Conservation (phyloP, 2,888 invertebrate species). For the Scaptomyza tumidula region DNA sequence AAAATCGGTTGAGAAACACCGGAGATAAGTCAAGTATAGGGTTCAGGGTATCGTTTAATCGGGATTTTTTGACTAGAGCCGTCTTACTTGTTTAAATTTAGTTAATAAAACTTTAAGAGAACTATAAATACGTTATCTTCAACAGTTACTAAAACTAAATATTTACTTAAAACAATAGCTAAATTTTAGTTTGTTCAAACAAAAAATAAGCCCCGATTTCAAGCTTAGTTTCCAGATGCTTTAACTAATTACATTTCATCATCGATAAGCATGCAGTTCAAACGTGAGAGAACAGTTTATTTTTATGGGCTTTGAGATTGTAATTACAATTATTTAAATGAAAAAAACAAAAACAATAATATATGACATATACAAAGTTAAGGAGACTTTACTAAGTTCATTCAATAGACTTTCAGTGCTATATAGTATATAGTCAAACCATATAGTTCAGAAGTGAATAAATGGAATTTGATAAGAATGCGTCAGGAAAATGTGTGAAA, state of each 20-base stretch:
- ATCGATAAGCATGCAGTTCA: constrained; percentile 20
- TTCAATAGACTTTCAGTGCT: background rate
- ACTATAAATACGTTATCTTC: too few species aligned
- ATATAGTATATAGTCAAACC: background rate
- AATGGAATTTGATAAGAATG: constrained; percentile 9
- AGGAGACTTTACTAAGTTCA: background rate
- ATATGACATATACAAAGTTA: constrained; percentile 21
- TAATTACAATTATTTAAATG: background rate
- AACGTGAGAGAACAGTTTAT: constrained; percentile 25
- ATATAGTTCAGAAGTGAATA: background rate
- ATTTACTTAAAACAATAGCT: too few species aligned
- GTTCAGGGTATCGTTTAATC: too few species aligned
- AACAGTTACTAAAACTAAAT: too few species aligned
- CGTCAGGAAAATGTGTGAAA: too few species aligned
- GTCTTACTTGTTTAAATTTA: too few species aligned
- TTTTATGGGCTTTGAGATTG: constrained; percentile 17
- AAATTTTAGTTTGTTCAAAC: background rate
- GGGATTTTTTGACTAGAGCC: too few species aligned
- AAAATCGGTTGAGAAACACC: too few species aligned
- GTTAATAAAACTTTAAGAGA: too few species aligned
- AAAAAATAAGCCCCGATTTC: background rate
- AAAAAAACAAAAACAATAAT: background rate
- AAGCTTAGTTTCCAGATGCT: background rate
- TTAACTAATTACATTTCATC: background rate
- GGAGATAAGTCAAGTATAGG: too few species aligned